Evolutionary conservation across 1,140 invertebrate species (phyloP).

Genomic region (Brachionus asplanchnoidis): DNA sequence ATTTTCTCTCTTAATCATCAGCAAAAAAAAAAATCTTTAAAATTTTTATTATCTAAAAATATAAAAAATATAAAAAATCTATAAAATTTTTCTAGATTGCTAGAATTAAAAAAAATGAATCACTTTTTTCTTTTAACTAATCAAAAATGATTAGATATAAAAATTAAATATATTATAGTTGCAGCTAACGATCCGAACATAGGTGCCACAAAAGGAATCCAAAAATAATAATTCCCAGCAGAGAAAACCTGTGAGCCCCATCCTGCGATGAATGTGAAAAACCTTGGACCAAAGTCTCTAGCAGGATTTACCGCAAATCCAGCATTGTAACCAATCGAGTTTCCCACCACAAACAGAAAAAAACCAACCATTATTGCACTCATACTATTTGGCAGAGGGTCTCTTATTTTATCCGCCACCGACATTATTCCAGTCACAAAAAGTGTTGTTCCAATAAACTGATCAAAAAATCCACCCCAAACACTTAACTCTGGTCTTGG

Average conservation of each 20-base stretch:
- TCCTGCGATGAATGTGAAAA: slow-evolving; percentile 61
- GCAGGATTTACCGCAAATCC: slow-evolving; percentile 66
- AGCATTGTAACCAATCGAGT: slow-evolving; percentile 61
- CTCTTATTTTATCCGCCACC: not conserved
- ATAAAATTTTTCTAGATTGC: too few relatives aligned
- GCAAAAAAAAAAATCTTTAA: too few relatives aligned
- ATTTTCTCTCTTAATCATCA: too few relatives aligned
- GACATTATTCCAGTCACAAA: not conserved
- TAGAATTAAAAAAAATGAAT: too few relatives aligned
- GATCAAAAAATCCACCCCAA: not conserved
- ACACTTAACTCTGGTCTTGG: not conserved
- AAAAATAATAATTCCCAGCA: slow-evolving; percentile 48
- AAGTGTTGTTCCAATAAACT: not conserved
- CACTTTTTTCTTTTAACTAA: not conserved
- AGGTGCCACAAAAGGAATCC: slow-evolving; percentile 45
- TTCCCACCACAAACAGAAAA: slow-evolving; percentile 60
- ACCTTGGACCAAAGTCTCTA: slow-evolving; percentile 62
- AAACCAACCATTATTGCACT: slow-evolving; percentile 60
- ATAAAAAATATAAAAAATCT: too few relatives aligned
- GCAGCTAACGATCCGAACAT: not conserved
- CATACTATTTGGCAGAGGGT: slow-evolving; percentile 40
- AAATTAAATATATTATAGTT: not conserved
- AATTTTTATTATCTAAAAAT: too few relatives aligned
- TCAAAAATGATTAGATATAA: not conserved
- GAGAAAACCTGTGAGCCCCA: slow-evolving; percentile 60